Evolutionary conservation across 2,888 invertebrate species (phyloP), one percentile per base, ranked within the genome.

Genomic region (Cerastoderma edule): DNA sequence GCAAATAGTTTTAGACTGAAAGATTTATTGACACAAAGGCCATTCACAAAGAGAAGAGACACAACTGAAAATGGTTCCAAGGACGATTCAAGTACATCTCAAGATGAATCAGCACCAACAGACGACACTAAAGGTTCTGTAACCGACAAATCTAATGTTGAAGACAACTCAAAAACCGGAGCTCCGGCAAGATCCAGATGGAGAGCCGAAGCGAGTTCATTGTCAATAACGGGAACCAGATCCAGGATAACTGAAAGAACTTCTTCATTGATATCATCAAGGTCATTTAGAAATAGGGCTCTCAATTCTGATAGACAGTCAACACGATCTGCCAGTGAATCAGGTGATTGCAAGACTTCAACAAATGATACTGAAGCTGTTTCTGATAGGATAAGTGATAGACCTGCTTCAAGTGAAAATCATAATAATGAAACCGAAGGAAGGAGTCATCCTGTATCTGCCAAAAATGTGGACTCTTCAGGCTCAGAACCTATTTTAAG

Each of bases 1-100:
- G 74, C 73, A 28, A 82, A 78, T 39, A 82, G 82, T 53, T 82
- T 82, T 54, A 64, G 82, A 63, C 57, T 82, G 24, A 82, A 82
- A 32, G 82, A 82, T 46, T 66, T 82, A 22, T 54, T 82, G 19
- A 72, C 71, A 28, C 79, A 79, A 53, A 74, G 77, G 67, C 81
- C 81, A 22, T 72, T 70, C 66, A 67, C 72, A 27, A 76, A 68
- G 35, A n/a, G 60, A 30, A 67, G 48, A 35, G 67, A 72, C 6
- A 19, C 56, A 4, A 33, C 16, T 28, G 65, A 71, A 1, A 54
- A n/a, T 60, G 57, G 33, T 24, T 54, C 72, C 19, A 67, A 72
- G n/a, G 76, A 72, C 65, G 72, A 63, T 30, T 39, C 48, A 27
- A 65, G 44, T 28, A 39, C 56, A 32, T 27, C 27, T 33, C 30